A percentile compares a stretch with the other conserved stretches of the same genome.
Evolutionary conservation across 1,140 invertebrate genomes (phyloP).

Genomic region (Tetraneura akinire): DNA sequence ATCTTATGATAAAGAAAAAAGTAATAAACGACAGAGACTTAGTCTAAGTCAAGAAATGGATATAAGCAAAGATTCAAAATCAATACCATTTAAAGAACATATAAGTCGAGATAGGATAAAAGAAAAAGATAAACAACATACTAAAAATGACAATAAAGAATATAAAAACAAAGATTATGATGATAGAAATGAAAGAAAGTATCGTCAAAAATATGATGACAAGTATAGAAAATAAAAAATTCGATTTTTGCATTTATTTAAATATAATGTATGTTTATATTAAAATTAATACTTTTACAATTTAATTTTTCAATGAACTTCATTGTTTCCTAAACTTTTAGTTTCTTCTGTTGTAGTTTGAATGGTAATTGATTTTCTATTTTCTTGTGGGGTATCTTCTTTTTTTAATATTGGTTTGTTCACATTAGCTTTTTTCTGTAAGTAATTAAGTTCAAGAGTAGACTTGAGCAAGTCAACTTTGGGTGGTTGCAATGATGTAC

Average conservation of each 20-base stretch:
- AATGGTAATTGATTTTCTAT: conserved; percentile 20
- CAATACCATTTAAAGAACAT: neutral
- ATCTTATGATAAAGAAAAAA: neutral
- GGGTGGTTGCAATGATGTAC: conserved; percentile 37
- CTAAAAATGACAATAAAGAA: neutral
- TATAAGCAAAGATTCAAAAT: neutral
- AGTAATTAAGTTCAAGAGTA: conserved; percentile 49
- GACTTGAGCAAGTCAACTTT: conserved; percentile 50
- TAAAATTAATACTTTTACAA: neutral
- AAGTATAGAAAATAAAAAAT: conserved; percentile 19
- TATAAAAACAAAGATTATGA: conserved; percentile 18
- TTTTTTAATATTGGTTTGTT: conserved; percentile 45
- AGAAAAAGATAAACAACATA: neutral
- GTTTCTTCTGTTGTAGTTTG: conserved; percentile 41
- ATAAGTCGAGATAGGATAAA: conserved; percentile 19
- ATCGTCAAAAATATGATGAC: neutral
- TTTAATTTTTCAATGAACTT: conserved; percentile 30
- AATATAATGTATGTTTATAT: conserved; percentile 32
- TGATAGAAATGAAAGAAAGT: neutral
- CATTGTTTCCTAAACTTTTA: conserved; percentile 8
- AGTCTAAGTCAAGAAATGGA: conserved; percentile 25
- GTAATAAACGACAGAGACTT: conserved; percentile 8
- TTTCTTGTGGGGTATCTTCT: conserved; percentile 20
- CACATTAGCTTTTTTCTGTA: conserved; percentile 47
- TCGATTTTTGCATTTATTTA: neutral